Evolutionary conservation across 1,140 invertebrate genomes (phyloP).

Genomic region (Oryctes rhinoceros): DNA sequence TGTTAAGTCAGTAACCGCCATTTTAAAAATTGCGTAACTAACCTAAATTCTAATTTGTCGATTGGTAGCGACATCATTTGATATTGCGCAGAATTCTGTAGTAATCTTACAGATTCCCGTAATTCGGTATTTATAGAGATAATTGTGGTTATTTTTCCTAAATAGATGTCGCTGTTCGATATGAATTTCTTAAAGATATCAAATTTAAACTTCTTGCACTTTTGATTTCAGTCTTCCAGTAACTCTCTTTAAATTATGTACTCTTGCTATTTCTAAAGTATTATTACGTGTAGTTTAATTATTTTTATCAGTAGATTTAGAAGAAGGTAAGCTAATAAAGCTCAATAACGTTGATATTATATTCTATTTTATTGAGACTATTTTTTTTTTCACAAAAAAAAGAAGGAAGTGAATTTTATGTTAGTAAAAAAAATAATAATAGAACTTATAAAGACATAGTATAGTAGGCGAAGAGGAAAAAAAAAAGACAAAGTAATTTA

Average conservation of each 20-base stretch:
- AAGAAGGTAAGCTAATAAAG: background rate
- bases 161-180: background rate
- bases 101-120: background rate
- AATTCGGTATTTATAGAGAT: background rate
- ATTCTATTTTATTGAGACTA: too few species aligned
- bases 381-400: background rate
- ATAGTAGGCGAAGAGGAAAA: too few species aligned
- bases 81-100: background rate
- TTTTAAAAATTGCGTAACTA: slow-evolving; percentile 10
- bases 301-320: background rate
- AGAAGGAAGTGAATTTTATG: background rate
- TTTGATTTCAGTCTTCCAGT: slow-evolving; percentile 3
- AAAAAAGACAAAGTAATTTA: too few species aligned
- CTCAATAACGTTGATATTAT: too few species aligned
- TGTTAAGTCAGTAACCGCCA: background rate
- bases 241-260: slow-evolving; percentile 20
- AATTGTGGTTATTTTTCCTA: too few species aligned
- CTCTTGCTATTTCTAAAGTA: slow-evolving; percentile 9
- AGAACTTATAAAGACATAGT: background rate
- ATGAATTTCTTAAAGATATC: background rate
- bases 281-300: slow-evolving; percentile 23
- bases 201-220: slow-evolving; percentile 25
- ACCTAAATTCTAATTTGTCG: background rate
- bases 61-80: background rate
- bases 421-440: background rate